Base-by-base conservation (phyloP, 2,888 invertebrate species). In the Scaptomyza cyrtandrae region DNA sequence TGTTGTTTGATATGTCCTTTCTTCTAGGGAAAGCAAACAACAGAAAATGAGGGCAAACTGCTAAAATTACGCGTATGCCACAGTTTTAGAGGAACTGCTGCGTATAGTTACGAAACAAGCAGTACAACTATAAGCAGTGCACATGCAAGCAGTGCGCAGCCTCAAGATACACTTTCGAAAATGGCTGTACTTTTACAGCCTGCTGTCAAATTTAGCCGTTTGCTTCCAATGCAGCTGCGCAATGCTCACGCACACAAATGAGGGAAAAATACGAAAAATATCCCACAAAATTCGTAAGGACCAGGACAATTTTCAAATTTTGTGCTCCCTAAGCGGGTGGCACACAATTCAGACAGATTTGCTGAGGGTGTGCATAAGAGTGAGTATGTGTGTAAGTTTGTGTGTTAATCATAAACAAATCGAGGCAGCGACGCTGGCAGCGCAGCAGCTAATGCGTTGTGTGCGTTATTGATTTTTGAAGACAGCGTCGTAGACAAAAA, bases 221-320 rank as follows among this genome's bases (percentile, higher is more conserved):
- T 55, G 55, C 67, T 89, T 89, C 89, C 87, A 81, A 60, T 69
- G 89, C 89, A 82, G 54, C 74, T 78, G 78, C 87, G 87, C 89
- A 71, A 31, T 80, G 33, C 16, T 1, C 9, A 55, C 49, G 14
- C 52, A 14, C 7, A 52, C 39, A 33, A 24, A 9, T 14, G 14
- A 27, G 39, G 43, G 24, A 14, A 14, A 24, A 19, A 48, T n/a
- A 19, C 11, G 9, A 37, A 49, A 72, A 78, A 81, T 67, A 61
- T 85, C 75, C 66, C 82, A 62, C 58, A 39, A 80, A 70, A 68
- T 41, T 35, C 60, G 41, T 63, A 46, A 53, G 41, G 69, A 60
- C 48, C 27, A 43, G 63, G 69, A 54, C 52, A 65, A 79, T 75
- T 75, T 79, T 63, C n/a, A 50, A 53, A 27, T 53, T 49, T 62